A percentile compares a stretch with the other conserved stretches of the same genome.
Evolutionary conservation across 2,113 vertebrate genomes (phyloP).

Genomic region (Athene cunicularia): DNA sequence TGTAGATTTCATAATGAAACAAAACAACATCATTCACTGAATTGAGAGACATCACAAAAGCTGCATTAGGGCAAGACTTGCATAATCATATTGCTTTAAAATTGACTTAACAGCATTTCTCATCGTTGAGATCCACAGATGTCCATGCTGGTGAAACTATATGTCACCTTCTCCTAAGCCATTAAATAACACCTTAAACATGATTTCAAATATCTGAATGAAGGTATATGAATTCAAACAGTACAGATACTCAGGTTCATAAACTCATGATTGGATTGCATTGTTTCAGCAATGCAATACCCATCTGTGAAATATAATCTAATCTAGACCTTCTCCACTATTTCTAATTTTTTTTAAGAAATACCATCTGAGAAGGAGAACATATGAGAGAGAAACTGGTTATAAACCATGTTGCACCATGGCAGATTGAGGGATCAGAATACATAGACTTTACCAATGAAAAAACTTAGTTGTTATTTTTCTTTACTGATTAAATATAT

Average conservation of each 20-base stretch:
- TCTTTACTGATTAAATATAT: not conserved
- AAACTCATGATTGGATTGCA: not conserved
- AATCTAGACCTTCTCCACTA: not conserved
- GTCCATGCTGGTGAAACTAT: not conserved
- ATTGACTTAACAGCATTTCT: conserved; percentile 45
- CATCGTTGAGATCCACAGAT: conserved; percentile 21
- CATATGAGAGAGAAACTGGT: not conserved
- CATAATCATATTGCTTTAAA: conserved; percentile 59
- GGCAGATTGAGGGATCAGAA: not conserved
- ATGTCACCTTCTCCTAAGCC: not conserved
- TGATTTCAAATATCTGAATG: not conserved
- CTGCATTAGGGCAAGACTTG: conserved; percentile 37
- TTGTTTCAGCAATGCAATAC: not conserved
- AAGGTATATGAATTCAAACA: not conserved
- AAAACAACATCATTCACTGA: conserved; percentile 1
- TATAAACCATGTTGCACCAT: not conserved
- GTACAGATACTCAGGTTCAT: not conserved
- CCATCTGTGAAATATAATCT: not conserved
- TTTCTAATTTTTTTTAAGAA: not conserved
- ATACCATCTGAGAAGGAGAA: not conserved
- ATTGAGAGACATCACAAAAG: not conserved
- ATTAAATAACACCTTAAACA: not conserved
- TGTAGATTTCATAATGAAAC: not conserved
- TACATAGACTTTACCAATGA: not conserved
- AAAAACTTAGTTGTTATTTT: not conserved